These are phyloP conservation scores for Lasioglossum vierecki DNA, from an alignment of 2,888 invertebrate species.

Conservation along the genomic window DNA sequence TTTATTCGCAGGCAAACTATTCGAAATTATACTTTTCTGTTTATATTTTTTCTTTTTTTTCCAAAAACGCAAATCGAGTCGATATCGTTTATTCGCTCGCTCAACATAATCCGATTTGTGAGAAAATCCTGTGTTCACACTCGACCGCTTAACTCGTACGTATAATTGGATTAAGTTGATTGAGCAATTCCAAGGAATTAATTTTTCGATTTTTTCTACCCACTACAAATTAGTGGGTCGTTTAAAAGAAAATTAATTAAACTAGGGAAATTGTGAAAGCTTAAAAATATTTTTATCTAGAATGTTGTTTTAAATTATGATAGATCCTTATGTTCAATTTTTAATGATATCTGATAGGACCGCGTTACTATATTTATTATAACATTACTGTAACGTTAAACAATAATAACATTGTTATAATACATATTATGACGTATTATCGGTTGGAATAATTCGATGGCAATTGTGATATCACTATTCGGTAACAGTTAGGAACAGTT, in stretches of 20 bases:
- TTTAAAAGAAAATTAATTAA: background rate
- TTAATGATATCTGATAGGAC: no score
- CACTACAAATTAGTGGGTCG: background rate
- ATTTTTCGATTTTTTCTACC: background rate
- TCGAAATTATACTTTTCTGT: background rate
- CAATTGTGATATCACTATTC: background rate
- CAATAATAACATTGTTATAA: no score
- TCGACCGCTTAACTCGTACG: background rate
- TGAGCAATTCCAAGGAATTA: background rate
- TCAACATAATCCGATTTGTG: background rate
- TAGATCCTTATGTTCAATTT: background rate
- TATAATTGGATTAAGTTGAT: slow-evolving; percentile 25
- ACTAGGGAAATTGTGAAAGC: background rate
- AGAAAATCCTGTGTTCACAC: background rate
- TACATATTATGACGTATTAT: background rate
- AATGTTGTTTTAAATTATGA: background rate
- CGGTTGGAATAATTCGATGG: background rate
- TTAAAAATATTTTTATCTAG: background rate
- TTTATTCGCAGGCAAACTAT: background rate
- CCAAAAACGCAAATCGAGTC: background rate
- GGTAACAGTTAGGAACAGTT: no score
- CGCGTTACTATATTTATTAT: no score
- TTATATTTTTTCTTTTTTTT: background rate
- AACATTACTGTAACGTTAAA: no score
- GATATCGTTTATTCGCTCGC: background rate